These are phyloP conservation scores for Sminthurides bifidus DNA, from an alignment of 1,140 invertebrate species.

Conservation along the genomic window DNA sequence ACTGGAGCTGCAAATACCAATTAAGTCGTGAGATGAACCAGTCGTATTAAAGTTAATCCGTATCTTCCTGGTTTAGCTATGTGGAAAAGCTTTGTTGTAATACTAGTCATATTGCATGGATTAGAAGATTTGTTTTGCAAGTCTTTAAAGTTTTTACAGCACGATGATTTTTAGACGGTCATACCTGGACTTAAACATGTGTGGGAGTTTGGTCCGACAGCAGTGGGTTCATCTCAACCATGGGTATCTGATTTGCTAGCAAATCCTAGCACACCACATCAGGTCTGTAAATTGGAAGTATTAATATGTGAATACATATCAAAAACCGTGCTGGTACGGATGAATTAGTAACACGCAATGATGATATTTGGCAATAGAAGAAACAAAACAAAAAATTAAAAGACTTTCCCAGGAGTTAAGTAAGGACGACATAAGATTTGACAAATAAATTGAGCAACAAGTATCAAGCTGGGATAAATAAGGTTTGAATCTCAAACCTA, in stretches of 20 bases:
- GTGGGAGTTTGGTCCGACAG: neutral
- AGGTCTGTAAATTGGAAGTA: constrained; percentile 11
- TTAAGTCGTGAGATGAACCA: neutral
- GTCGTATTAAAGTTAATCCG: neutral
- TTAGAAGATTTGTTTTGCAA: neutral
- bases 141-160: too few relatives aligned
- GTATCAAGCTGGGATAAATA: too few relatives aligned
- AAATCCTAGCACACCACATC: constrained; percentile 27
- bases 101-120: neutral
- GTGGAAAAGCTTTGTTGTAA: neutral
- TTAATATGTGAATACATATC: neutral
- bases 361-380: neutral
- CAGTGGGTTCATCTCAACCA: constrained; percentile 20
- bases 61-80: neutral
- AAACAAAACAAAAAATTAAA: neutral
- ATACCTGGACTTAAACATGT: constrained; percentile 4
- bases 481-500: too few relatives aligned
- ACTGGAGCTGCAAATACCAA: too few relatives aligned
- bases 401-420: neutral
- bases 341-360: neutral
- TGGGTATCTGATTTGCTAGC: constrained; percentile 31
- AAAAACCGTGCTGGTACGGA: neutral
- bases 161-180: neutral
- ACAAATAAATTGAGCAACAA: neutral
- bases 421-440: neutral